phyloP scores from a whole-genome alignment of 2,113 vertebrate genomes.

The Phocoena phocoena region DNA sequence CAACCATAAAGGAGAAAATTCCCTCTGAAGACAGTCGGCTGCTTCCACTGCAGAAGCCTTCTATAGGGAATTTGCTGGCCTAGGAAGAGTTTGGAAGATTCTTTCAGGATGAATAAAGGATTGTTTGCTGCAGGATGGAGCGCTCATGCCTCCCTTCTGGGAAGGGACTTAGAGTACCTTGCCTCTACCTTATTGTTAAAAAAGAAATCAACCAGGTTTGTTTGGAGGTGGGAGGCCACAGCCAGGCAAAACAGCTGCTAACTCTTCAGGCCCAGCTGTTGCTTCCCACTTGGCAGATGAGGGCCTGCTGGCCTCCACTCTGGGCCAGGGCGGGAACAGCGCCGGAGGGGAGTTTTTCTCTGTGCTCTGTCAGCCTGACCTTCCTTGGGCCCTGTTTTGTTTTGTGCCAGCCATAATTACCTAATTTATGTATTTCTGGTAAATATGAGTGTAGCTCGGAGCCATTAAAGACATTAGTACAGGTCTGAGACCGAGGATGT shows the following conservation, averaged over 20 bases:
- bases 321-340: neutral
- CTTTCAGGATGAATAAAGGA: neutral
- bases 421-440: neutral
- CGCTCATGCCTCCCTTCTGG: neutral
- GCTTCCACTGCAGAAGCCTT: neutral
- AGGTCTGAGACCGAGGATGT: neutral
- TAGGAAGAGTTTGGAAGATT: neutral
- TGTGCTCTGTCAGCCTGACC: neutral
- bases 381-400: neutral
- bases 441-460: neutral
- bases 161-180: neutral
- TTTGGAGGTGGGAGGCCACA: no score
- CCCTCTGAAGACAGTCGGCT: neutral
- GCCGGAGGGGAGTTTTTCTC: neutral
- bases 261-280: neutral
- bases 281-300: neutral
- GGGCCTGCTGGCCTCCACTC: neutral
- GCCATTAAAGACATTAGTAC: neutral
- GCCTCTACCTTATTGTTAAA: neutral
- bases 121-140: neutral
- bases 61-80: neutral
- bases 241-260: neutral
- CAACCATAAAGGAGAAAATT: neutral
- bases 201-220: neutral
- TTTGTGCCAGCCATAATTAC: neutral